These are phyloP conservation scores for Odontocolon sp. DNA, from an alignment of 2,888 invertebrate genomes.

Conservation along the genomic window DNA sequence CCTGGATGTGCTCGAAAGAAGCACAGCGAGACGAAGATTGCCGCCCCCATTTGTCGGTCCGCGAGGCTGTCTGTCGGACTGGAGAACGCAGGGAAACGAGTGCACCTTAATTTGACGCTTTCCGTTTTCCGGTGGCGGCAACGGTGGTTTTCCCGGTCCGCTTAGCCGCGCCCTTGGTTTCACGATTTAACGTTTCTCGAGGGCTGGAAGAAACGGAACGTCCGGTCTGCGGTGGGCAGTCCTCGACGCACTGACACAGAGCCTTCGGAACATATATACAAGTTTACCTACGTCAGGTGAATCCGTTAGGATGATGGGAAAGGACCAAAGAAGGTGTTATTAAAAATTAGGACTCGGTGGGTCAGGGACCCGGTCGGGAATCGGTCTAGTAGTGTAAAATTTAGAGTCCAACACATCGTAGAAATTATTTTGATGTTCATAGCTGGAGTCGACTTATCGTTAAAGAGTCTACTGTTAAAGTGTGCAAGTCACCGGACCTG, in stretches of 20 bases:
- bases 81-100: conserved; percentile 31
- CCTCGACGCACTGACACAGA: background rate
- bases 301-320: background rate
- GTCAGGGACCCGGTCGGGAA: conserved; percentile 54
- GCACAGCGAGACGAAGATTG: conserved; percentile 58
- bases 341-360: conserved; percentile 67
- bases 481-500: conserved; percentile 73
- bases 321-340: conserved; percentile 64
- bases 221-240: conserved; percentile 7
- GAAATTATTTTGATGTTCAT: conserved; percentile 17
- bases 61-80: conserved; percentile 29
- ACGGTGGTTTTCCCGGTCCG: conserved; percentile 60
- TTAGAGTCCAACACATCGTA: no score
- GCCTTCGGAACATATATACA: background rate
- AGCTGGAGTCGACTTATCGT: conserved; percentile 16
- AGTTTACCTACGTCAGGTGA: no score
- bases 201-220: conserved; percentile 19
- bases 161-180: conserved; percentile 26
- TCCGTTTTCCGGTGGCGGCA: conserved; percentile 63
- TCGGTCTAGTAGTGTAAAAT: no score
- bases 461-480: background rate
- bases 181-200: conserved; percentile 52
- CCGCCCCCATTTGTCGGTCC: conserved; percentile 59
- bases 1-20: conserved; percentile 44
- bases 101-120: conserved; percentile 65